Conservation (phyloP, 2,888 invertebrate species). For the Germaria angustata region DNA sequence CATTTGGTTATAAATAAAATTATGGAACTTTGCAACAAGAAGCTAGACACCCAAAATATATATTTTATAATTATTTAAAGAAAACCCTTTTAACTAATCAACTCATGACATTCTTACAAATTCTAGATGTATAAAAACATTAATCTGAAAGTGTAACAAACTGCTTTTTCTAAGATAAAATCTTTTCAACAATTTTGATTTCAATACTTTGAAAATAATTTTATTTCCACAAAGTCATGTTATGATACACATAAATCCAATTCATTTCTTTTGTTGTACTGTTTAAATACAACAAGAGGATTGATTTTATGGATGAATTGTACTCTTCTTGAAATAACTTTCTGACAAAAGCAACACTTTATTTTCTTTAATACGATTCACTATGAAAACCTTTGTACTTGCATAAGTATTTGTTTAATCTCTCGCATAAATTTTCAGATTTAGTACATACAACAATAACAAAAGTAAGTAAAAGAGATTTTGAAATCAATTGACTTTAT, state of each 20-base stretch:
- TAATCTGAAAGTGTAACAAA: no score
- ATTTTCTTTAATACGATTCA: constrained; percentile 20
- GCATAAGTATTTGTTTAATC: constrained; percentile 31
- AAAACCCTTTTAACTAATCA: no score
- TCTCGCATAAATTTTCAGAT: constrained; percentile 48
- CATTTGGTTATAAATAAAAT: no score
- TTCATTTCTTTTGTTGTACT: background rate
- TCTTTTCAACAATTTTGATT: no score
- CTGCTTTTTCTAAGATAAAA: no score
- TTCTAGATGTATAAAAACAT: no score
- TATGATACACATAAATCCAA: constrained; percentile 6
- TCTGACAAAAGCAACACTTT: constrained; percentile 25
- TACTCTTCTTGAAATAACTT: background rate
- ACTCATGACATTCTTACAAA: no score
- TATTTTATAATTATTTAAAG: no score
- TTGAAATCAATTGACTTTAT: constrained; percentile 31
- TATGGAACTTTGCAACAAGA: no score
- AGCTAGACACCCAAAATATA: no score
- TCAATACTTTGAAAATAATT: background rate
- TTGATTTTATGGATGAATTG: constrained; percentile 5
- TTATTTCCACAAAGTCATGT: constrained; percentile 12
- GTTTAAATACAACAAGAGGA: background rate
- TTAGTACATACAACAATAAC: constrained; percentile 19
- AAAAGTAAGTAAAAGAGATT: background rate
- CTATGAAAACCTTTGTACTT: constrained; percentile 24